Conservation (phyloP, 2,797 vertebrate species). For the Darevskia nairensis region DNA sequence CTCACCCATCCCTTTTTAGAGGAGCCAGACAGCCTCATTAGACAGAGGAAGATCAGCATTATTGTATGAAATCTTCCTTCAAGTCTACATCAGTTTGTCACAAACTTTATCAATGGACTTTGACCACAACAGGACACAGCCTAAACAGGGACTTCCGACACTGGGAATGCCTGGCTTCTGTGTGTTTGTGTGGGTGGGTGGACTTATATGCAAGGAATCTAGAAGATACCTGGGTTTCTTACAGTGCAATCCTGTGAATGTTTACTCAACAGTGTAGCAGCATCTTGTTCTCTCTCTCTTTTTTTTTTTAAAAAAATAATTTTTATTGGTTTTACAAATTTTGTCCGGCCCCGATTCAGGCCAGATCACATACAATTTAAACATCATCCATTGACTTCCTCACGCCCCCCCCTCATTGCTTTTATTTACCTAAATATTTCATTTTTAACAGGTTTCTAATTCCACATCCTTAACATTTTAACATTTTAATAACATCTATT, state of each 20-base stretch:
- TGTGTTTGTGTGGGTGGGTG: neutral
- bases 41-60: neutral
- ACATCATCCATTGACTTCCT: too few relatives aligned
- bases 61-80: neutral
- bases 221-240: neutral
- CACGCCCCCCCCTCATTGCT: too few relatives aligned
- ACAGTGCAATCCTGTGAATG: neutral
- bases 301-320: too few relatives aligned
- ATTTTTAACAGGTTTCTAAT: too few relatives aligned
- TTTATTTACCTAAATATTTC: too few relatives aligned
- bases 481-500: too few relatives aligned
- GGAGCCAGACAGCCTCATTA: neutral
- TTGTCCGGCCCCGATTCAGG: too few relatives aligned
- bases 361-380: too few relatives aligned
- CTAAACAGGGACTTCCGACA: neutral
- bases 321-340: too few relatives aligned
- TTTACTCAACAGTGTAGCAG: neutral
- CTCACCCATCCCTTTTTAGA: neutral
- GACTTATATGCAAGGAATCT: neutral
- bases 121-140: neutral
- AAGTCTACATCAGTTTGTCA: neutral
- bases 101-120: neutral
- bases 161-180: neutral
- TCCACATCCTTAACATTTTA: too few relatives aligned
- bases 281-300: too few relatives aligned